Conservation (phyloP, 2,888 invertebrate species). For the Tyria jacobaeae region DNA sequence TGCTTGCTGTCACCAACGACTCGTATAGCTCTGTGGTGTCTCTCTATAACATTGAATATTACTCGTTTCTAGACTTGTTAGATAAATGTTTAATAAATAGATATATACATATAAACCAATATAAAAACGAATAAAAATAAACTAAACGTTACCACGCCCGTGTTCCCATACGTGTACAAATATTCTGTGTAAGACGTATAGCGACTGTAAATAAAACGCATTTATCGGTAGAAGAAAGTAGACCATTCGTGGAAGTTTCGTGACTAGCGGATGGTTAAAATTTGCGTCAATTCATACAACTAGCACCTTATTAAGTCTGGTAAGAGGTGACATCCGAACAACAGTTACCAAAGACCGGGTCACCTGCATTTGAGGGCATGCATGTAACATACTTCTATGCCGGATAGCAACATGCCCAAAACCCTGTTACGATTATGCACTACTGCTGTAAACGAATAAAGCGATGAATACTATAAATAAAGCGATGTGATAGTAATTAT, state of each 20-base stretch:
- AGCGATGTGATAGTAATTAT: too few relatives aligned
- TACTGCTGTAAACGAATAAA: too few relatives aligned
- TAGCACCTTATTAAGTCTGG: slow-evolving; percentile 74
- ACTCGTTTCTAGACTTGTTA: slow-evolving; percentile 26
- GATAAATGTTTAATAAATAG: background rate
- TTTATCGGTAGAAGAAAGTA: slow-evolving; percentile 76
- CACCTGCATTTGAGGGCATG: slow-evolving; percentile 71
- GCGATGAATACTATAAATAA: too few relatives aligned
- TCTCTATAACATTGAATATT: slow-evolving; percentile 39
- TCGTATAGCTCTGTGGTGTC: slow-evolving; percentile 42
- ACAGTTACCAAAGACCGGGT: slow-evolving; percentile 83
- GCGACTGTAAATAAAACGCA: slow-evolving; percentile 57
- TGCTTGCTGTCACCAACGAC: slow-evolving; percentile 60
- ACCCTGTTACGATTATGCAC: slow-evolving; percentile 13
- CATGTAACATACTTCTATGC: slow-evolving; percentile 70
- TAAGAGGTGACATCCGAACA: slow-evolving; percentile 74
- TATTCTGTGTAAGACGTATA: slow-evolving; percentile 23
- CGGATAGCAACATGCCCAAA: slow-evolving; percentile 53
- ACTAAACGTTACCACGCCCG: background rate
- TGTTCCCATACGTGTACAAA: background rate
- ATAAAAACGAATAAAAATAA: slow-evolving; percentile 5
- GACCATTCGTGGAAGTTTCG: slow-evolving; percentile 53
- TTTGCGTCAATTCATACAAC: slow-evolving; percentile 79
- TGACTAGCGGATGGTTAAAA: slow-evolving; percentile 62
- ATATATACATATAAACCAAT: background rate